Conservation (phyloP, 2,888 invertebrate genomes). For the Diaperis boleti region DNA sequence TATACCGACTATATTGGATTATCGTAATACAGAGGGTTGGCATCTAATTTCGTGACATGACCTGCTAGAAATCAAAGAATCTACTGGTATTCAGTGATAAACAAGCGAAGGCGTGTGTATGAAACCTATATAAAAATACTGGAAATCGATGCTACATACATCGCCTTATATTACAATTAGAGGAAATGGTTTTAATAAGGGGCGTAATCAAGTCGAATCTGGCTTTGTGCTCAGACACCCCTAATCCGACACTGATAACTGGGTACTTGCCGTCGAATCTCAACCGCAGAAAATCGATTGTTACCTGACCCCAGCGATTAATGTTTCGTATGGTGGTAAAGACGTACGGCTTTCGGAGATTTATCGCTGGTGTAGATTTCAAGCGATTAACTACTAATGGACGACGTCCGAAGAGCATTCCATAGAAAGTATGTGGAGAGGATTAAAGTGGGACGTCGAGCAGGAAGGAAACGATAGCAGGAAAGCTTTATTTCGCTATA, state of each 20-base stretch:
- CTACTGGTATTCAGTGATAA: too few relatives aligned
- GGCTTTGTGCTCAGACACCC: too few relatives aligned
- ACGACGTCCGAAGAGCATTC: slow-evolving; percentile 1
- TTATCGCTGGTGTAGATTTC: neutral
- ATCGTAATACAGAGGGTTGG: too few relatives aligned
- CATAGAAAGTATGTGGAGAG: slow-evolving; percentile 1
- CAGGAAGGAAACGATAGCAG: neutral
- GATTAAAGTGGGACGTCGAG: slow-evolving; percentile 3
- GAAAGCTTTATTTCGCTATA: slow-evolving; percentile 18
- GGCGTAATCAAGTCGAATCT: too few relatives aligned
- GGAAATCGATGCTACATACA: too few relatives aligned
- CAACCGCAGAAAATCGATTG: neutral
- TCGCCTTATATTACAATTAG: too few relatives aligned
- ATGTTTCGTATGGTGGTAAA: neutral
- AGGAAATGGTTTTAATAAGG: too few relatives aligned
- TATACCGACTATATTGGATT: too few relatives aligned
- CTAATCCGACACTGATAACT: neutral
- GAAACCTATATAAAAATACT: too few relatives aligned
- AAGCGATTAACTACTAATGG: neutral
- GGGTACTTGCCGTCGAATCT: neutral
- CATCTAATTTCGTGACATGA: too few relatives aligned
- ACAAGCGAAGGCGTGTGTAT: too few relatives aligned
- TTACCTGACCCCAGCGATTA: neutral
- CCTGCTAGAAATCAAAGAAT: too few relatives aligned
- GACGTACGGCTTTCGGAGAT: neutral